Conservation (phyloP, 2,113 vertebrate species). For the Cavia porcellus region DNA sequence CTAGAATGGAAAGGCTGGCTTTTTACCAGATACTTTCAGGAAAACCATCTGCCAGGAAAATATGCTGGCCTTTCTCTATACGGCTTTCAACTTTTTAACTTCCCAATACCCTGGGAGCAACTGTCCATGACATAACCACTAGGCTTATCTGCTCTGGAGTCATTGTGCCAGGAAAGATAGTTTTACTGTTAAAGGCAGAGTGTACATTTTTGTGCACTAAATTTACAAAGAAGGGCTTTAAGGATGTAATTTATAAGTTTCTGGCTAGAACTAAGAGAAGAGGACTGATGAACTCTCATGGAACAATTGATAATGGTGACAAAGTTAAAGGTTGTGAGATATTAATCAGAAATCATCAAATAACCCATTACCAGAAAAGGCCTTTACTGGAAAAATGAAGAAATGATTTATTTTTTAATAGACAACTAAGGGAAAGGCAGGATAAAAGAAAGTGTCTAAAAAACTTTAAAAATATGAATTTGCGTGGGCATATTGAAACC, state of each 20-base stretch:
- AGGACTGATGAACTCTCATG: not conserved
- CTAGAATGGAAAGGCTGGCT: not conserved
- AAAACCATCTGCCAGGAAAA: constrained; percentile 44
- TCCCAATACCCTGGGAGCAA: not conserved
- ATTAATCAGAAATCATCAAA: not conserved
- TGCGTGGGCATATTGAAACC: constrained; percentile 8
- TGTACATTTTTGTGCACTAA: not conserved
- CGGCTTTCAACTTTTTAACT: not conserved
- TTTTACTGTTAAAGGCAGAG: constrained; percentile 33
- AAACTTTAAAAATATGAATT: not conserved
- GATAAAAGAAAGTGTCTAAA: not conserved
- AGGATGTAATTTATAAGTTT: not conserved
- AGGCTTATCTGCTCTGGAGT: not conserved
- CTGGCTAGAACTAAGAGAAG: not conserved
- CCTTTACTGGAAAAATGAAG: not conserved
- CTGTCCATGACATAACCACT: not conserved
- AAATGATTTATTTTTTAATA: not conserved
- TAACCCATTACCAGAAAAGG: not conserved
- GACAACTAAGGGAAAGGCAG: not conserved
- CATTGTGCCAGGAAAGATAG: not conserved
- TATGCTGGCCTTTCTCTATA: not conserved
- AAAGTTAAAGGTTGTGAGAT: not conserved
- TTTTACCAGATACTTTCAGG: constrained; percentile 35
- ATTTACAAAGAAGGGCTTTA: not conserved
- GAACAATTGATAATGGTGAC: not conserved